Evolutionary conservation across 2,797 vertebrate species (phyloP), one percentile per base, ranked within the genome.

Genomic region (Pelobates cultripes): DNA sequence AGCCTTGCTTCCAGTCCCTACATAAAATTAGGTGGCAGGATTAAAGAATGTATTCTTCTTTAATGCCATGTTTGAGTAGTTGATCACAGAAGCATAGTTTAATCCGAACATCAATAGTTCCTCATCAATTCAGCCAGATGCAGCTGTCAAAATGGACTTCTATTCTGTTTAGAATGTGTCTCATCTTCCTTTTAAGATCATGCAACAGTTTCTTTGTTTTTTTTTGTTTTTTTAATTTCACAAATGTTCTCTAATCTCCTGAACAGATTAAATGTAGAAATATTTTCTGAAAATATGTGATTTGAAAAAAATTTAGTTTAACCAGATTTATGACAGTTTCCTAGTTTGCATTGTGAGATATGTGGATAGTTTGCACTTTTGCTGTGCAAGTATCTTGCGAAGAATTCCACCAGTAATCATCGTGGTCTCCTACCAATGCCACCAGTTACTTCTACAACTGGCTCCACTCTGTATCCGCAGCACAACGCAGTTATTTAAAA

Each of bases 21-120:
- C 92, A 94, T 92, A 92, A 94, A 94, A 94, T 93, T 92, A 95
- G 95, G 93, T 95, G 89, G 87, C 87, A 91, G 96, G 96, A 97
- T 97, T 96, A 97, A 96, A 96, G 95, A 94, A 93, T 95, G 93
- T 95, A 94, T 94, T 95, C 88, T 90, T 93, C 93, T 97, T 97
- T 97, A 95, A 96, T 96, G 95, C 95, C 91, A 92, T 94, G 93
- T 95, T 96, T 96, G 96, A 97, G 94, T 92, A 95, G 94, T 96
- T 97, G 96, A 97, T 99, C 96, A 96, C 89, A 91, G 95, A 96
- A 92, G 93, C 95, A 91, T 97, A 95, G 92, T 94, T 93, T 97
- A 97, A 99, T 97, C 95, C 94, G 86, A 94, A 97, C 95, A 96
- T 97, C 96, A 95, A 97, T 97, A 95, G 91, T 86, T 90, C 89